Percentiles rank a stretch among this genome's conserved stretches.
Evolutionary conservation across 1,140 invertebrate genomes (phyloP).

Genomic region (Centruroides vittatus): DNA sequence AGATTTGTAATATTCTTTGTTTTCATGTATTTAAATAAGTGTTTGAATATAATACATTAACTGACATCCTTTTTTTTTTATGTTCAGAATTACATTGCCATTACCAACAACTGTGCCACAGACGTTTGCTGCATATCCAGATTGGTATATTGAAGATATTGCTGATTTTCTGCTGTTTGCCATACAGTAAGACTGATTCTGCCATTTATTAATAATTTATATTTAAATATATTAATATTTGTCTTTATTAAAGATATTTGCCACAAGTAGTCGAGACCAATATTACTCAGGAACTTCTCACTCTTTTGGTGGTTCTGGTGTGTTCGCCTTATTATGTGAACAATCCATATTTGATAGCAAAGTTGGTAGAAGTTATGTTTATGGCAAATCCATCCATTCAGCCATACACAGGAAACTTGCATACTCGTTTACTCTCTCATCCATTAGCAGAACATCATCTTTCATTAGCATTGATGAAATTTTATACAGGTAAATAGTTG

Average conservation of each 20-base stretch:
- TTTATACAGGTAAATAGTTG: conserved; percentile 56
- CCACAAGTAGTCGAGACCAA: conserved; percentile 43
- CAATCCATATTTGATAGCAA: conserved; percentile 91
- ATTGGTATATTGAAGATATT: conserved; percentile 94
- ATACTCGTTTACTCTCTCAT: conserved; percentile 61
- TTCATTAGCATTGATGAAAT: conserved; percentile 86
- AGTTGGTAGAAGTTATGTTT: conserved; percentile 83
- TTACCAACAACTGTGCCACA: conserved; percentile 44
- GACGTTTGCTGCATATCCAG: conserved; percentile 75
- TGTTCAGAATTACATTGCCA: conserved; percentile 27
- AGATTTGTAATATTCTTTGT: background rate
- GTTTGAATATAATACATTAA: background rate
- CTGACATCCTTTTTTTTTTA: too few species aligned
- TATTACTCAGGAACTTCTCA: conserved; percentile 66
- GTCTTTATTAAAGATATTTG: too few species aligned
- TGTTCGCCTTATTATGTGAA: conserved; percentile 80
- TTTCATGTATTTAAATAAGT: background rate
- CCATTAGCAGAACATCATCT: conserved; percentile 65
- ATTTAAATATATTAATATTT: too few species aligned
- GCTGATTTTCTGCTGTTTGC: conserved; percentile 86
- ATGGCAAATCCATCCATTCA: conserved; percentile 73
- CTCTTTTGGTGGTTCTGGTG: conserved; percentile 73
- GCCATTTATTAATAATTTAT: background rate
- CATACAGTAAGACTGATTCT: conserved; percentile 57
- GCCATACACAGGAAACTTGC: conserved; percentile 44